Evolutionary conservation across 2,113 vertebrate genomes (phyloP).

Genomic region (Melozone crissalis): DNA sequence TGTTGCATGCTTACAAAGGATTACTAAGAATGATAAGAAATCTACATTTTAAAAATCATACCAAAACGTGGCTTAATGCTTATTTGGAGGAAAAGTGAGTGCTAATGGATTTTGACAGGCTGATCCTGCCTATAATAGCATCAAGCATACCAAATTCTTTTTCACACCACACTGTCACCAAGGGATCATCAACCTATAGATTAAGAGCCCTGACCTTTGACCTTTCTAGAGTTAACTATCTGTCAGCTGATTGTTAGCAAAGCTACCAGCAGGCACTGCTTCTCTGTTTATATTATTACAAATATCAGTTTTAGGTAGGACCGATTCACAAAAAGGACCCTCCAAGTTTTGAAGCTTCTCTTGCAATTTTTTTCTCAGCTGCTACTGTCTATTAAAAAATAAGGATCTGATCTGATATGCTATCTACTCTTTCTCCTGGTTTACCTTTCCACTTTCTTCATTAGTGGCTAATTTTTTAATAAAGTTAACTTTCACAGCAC

Average conservation of each 20-base stretch:
- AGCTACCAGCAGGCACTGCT: neutral
- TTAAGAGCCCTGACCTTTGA: constrained; percentile 41
- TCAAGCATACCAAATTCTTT: constrained; percentile 58
- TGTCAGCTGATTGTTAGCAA: constrained; percentile 39
- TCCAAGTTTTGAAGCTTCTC: neutral
- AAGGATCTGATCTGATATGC: neutral
- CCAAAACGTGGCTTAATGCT: constrained; percentile 29
- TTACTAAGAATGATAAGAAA: constrained; percentile 25
- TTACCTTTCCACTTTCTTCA: neutral
- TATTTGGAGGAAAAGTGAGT: constrained; percentile 33
- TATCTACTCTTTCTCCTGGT: neutral
- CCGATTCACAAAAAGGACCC: neutral
- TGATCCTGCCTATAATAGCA: constrained; percentile 56
- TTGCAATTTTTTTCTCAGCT: constrained; percentile 3
- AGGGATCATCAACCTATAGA: constrained; percentile 49
- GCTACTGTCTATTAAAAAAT: neutral
- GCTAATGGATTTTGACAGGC: constrained; percentile 64
- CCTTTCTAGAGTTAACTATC: constrained; percentile 48
- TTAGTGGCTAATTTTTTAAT: neutral
- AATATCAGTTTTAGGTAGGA: neutral
- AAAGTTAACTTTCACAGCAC: neutral
- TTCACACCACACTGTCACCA: constrained; percentile 43
- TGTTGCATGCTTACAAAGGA: neutral
- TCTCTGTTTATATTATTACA: constrained; percentile 1
- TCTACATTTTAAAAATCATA: constrained; percentile 6